Evolutionary conservation across 2,888 invertebrate species (phyloP).

Genomic region (Caenorhabditis parvicauda): DNA sequence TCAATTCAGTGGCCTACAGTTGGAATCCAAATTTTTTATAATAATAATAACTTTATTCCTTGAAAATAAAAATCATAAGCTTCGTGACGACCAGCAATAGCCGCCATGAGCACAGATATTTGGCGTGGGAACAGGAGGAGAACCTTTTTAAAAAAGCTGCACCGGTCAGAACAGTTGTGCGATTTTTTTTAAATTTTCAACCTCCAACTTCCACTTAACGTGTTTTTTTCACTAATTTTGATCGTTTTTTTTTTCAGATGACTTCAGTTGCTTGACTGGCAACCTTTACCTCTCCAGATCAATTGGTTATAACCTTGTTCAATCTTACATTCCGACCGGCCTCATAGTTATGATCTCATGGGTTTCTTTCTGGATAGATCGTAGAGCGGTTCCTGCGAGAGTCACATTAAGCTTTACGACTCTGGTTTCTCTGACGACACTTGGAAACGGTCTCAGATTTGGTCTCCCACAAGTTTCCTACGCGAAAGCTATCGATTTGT

Average conservation of each 20-base stretch:
- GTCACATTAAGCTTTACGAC: conserved; percentile 61
- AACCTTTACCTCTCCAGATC: conserved; percentile 52
- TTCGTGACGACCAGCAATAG: too few relatives aligned
- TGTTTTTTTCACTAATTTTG: too few relatives aligned
- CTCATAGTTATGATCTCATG: conserved; percentile 50
- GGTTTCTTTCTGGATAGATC: conserved; percentile 58
- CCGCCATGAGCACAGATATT: too few relatives aligned
- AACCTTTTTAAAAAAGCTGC: too few relatives aligned
- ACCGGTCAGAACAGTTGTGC: too few relatives aligned
- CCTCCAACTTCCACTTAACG: too few relatives aligned
- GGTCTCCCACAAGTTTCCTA: conserved; percentile 57
- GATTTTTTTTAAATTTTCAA: too few relatives aligned
- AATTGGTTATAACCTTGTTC: conserved; percentile 60
- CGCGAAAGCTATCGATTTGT: conserved; percentile 57
- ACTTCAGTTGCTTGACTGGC: conserved; percentile 55
- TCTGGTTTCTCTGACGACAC: conserved; percentile 55
- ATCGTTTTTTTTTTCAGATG: conserved; percentile 40
- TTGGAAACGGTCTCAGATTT: conserved; percentile 56
- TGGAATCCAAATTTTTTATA: too few relatives aligned
- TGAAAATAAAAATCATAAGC: too few relatives aligned
- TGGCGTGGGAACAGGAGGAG: too few relatives aligned
- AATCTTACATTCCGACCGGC: conserved; percentile 48
- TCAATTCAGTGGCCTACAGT: too few relatives aligned
- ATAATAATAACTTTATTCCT: too few relatives aligned
- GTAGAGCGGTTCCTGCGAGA: conserved; percentile 58